Evolutionary conservation across 64 coral and sea anemone species (phyloP).

Genomic region (Montipora cactus): DNA sequence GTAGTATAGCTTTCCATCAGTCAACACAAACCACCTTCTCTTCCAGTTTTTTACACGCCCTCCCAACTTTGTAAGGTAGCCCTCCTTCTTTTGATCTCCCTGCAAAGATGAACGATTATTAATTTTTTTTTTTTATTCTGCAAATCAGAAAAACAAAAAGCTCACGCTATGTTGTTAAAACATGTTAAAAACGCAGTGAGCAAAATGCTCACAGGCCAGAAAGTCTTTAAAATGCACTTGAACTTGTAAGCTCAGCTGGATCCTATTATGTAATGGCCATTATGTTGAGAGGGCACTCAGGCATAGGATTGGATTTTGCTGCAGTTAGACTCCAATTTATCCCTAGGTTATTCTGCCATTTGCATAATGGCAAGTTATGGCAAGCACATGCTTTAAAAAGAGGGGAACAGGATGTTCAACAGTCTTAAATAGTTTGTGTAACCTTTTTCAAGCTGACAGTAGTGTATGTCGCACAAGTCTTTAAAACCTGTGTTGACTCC

Average conservation of each 20-base stretch:
- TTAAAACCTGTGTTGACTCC: slow-evolving; percentile 78
- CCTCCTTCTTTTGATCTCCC: slow-evolving; percentile 94
- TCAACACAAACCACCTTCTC: slow-evolving; percentile 96
- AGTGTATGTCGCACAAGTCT: slow-evolving; percentile 97
- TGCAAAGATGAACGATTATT: slow-evolving; percentile 29
- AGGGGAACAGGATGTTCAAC: no score
- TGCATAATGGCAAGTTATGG: no score
- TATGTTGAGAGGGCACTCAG: background rate
- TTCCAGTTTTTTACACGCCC: slow-evolving; percentile 99
- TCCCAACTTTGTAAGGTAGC: slow-evolving; percentile 95
- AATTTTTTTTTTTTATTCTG: background rate
- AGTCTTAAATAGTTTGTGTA: background rate
- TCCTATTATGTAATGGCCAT: no score
- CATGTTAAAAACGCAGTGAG: no score
- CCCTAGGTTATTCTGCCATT: no score
- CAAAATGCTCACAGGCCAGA: no score
- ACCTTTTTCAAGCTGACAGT: slow-evolving; percentile 99
- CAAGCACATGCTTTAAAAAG: no score
- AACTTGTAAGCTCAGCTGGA: no score
- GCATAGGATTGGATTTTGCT: background rate
- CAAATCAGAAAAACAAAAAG: background rate
- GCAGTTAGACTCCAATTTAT: no score
- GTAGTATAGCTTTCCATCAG: slow-evolving; percentile 93
- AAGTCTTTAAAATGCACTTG: no score
- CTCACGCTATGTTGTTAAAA: no score